A percentile compares a stretch with the other conserved stretches of the same genome.
Evolutionary conservation across 2,888 invertebrate genomes (phyloP).

Genomic region (Andricus curvator): DNA sequence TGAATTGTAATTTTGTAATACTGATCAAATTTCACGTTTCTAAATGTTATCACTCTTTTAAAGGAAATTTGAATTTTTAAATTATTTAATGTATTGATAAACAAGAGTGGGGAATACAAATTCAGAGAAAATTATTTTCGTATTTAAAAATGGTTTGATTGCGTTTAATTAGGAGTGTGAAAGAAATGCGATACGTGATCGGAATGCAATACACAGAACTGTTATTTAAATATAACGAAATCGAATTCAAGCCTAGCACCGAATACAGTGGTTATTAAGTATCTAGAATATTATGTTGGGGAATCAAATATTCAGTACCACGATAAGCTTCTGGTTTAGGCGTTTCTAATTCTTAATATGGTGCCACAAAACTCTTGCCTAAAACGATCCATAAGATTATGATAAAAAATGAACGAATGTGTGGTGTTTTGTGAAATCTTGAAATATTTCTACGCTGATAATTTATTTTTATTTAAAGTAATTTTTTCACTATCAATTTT

Average conservation of each 20-base stretch:
- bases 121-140: neutral
- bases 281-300: neutral
- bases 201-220: neutral
- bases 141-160: neutral
- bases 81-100: neutral
- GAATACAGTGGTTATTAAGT: neutral
- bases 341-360: conserved; percentile 19
- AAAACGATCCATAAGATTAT: conserved; percentile 14
- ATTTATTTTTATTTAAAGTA: neutral
- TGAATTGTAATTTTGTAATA: neutral
- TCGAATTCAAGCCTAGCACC: neutral
- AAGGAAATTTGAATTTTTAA: neutral
- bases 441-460: neutral
- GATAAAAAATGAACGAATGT: conserved; percentile 6
- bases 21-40: neutral
- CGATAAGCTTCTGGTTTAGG: conserved; percentile 1
- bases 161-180: neutral
- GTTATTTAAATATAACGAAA: neutral
- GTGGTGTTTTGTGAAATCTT: neutral
- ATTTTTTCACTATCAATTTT: neutral
- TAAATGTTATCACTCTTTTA: neutral
- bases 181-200: conserved; percentile 6
- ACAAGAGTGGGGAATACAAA: neutral
- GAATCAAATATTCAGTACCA: neutral
- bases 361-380: conserved; percentile 39